Conservation (phyloP, 2,113 vertebrate genomes). For the Tachysurus fulvidraco region DNA sequence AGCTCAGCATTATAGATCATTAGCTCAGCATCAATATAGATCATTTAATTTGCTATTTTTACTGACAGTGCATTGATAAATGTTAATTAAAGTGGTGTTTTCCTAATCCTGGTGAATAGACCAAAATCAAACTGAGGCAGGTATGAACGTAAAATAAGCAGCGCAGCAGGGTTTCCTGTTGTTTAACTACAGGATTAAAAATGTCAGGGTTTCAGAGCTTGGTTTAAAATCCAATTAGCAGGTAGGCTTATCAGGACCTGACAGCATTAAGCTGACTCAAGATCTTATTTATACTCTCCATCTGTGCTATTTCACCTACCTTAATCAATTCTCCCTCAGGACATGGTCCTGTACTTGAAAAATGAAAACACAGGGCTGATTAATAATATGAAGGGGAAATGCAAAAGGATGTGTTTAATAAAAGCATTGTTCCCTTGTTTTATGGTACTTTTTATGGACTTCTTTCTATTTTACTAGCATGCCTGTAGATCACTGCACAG, state of each 20-base stretch:
- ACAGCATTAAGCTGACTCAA: slow-evolving; percentile 65
- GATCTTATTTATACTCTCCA: slow-evolving; percentile 66
- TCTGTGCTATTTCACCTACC: slow-evolving; percentile 49
- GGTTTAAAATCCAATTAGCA: slow-evolving; percentile 47
- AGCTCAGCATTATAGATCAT: too few relatives aligned
- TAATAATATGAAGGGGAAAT: slow-evolving; percentile 10
- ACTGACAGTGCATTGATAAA: not conserved
- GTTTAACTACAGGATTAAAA: not conserved
- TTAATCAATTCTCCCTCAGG: slow-evolving; percentile 50
- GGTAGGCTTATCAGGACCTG: slow-evolving; percentile 34
- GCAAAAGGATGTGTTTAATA: not conserved
- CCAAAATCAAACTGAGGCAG: not conserved
- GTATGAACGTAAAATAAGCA: not conserved
- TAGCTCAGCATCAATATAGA: not conserved
- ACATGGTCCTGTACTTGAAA: not conserved
- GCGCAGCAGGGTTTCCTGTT: not conserved
- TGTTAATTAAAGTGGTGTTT: not conserved
- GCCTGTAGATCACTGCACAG: not conserved
- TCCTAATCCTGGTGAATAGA: not conserved
- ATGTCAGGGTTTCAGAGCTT: not conserved
- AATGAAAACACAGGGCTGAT: not conserved
- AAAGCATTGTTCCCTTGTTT: not conserved
- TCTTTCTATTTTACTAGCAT: not conserved
- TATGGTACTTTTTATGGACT: not conserved
- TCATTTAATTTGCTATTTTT: not conserved